Evolutionary conservation across 2,797 vertebrate genomes (phyloP).

Genomic region (Hipposideros larvatus): DNA sequence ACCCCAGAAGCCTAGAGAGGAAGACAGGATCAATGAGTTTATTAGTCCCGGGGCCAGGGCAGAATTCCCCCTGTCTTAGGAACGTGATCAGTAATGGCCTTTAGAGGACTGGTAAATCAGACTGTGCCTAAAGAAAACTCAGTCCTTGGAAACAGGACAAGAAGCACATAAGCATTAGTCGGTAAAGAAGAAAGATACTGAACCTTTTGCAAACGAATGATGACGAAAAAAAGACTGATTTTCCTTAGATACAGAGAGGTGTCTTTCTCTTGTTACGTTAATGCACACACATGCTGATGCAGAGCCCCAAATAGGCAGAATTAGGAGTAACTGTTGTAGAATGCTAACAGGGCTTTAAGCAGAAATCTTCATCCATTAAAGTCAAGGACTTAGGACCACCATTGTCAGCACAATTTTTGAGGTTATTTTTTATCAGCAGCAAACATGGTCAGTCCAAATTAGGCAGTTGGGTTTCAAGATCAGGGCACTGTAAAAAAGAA

Average conservation of each 20-base stretch:
- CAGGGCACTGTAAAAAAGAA: not conserved
- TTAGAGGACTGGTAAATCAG: not conserved
- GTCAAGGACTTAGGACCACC: not conserved
- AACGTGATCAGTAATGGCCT: not conserved
- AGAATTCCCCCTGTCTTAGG: not conserved
- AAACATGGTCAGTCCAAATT: not conserved
- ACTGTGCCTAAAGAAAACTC: not conserved
- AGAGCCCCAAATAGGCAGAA: not conserved
- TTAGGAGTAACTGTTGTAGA: not conserved
- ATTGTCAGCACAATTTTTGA: not conserved
- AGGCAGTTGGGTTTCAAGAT: not conserved
- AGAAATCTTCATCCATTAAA: constrained; percentile 34
- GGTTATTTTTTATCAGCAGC: not conserved
- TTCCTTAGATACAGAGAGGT: not conserved
- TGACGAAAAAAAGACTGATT: not conserved
- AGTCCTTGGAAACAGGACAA: not conserved
- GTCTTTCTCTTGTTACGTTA: not conserved
- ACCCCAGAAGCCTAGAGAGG: not conserved
- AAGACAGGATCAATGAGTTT: not conserved
- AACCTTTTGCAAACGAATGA: not conserved
- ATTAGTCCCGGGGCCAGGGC: not conserved
- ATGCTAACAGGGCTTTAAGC: not conserved
- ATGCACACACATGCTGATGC: not conserved
- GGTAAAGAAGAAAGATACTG: not conserved
- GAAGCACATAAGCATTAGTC: not conserved